Percentiles rank a stretch among this genome's conserved stretches.
Evolutionary conservation across 1,140 invertebrate species (phyloP).

Genomic region (Calycopis cecrops): DNA sequence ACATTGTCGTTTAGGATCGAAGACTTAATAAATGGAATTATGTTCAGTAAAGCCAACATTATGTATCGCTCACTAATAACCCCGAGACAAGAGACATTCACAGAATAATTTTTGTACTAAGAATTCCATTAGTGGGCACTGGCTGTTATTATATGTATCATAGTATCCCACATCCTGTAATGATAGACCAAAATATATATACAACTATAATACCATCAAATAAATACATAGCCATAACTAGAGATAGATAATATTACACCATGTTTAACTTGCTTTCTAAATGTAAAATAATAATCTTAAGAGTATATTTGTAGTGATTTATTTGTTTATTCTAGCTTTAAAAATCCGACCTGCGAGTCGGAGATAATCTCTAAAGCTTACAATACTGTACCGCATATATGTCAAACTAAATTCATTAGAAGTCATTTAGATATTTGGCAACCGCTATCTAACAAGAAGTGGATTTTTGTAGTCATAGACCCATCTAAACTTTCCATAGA

Average conservation of each 20-base stretch:
- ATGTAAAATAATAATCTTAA: background rate
- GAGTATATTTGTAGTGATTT: slow-evolving; percentile 7
- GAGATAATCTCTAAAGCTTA: background rate
- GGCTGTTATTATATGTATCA: slow-evolving; percentile 18
- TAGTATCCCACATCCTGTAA: slow-evolving; percentile 12
- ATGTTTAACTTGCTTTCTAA: background rate
- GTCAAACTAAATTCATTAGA: slow-evolving; percentile 2
- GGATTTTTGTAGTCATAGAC: background rate
- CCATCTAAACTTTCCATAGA: slow-evolving; percentile 8
- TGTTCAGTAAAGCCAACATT: slow-evolving; percentile 11
- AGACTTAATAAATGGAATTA: slow-evolving; percentile 21
- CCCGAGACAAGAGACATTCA: slow-evolving; percentile 23
- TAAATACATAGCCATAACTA: slow-evolving; percentile 10
- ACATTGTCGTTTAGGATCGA: slow-evolving; percentile 26
- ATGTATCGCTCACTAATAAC: slow-evolving; percentile 27
- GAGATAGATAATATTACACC: slow-evolving; percentile 6
- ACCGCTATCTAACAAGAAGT: background rate
- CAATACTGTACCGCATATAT: background rate
- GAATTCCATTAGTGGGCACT: slow-evolving; percentile 18
- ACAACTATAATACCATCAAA: too few species aligned
- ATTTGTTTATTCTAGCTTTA: slow-evolving; percentile 4
- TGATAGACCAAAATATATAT: background rate
- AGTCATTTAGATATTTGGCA: slow-evolving; percentile 4
- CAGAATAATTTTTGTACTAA: slow-evolving; percentile 15
- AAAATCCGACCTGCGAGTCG: background rate